Percentiles rank a stretch among this genome's conserved stretches.
These are phyloP conservation scores for Anastatus disparis DNA, from an alignment of 1,140 invertebrate genomes.

Conservation along the genomic window DNA sequence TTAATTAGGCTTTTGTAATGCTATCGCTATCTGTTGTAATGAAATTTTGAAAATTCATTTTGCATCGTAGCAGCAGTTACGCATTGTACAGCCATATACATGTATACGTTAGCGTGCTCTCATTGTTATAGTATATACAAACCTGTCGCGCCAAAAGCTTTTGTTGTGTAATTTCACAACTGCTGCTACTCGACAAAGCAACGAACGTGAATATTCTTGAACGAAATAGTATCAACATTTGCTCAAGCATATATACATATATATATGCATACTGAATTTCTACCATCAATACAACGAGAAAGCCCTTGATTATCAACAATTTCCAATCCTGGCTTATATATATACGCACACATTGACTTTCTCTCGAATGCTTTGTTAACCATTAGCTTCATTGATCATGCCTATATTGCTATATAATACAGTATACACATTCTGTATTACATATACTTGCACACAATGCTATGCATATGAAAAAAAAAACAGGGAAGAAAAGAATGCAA, in stretches of 20 bases:
- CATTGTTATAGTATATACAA: too few relatives aligned
- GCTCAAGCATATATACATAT: not conserved
- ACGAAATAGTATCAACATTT: not conserved
- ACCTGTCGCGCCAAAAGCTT: not conserved
- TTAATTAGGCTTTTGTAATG: not conserved
- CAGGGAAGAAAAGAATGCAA: too few relatives aligned
- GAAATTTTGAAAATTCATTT: not conserved
- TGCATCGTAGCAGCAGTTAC: too few relatives aligned
- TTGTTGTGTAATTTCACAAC: not conserved
- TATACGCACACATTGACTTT: too few relatives aligned
- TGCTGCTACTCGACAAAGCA: not conserved
- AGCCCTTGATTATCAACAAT: constrained; percentile 13
- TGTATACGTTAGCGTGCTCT: too few relatives aligned
- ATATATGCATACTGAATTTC: not conserved
- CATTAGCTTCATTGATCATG: not conserved
- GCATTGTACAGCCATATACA: too few relatives aligned
- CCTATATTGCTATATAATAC: not conserved
- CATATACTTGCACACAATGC: not conserved
- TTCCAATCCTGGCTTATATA: too few relatives aligned
- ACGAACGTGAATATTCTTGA: not conserved
- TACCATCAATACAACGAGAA: not conserved
- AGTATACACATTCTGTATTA: not conserved
- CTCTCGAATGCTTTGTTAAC: not conserved
- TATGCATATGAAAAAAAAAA: too few relatives aligned
- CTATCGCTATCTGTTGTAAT: not conserved